Percentiles rank a stretch among this genome's conserved stretches.
Conservation (phyloP, 2,113 vertebrate genomes). For the Cynocephalus volans region DNA sequence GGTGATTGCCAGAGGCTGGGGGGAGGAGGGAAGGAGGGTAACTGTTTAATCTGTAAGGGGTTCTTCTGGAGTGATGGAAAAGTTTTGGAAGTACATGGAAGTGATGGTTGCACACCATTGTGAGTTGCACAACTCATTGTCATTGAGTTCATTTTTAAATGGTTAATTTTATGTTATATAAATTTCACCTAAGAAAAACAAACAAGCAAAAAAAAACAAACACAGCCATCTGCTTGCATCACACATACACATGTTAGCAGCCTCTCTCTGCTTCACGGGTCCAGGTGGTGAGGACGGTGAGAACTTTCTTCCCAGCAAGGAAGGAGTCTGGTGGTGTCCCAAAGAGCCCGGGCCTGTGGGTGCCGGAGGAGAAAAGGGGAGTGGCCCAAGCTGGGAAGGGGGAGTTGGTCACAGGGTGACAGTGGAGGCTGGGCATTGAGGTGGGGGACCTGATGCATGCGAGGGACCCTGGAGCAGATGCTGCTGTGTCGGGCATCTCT, state of each 20-base stretch:
- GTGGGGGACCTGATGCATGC: background rate
- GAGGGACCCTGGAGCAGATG: background rate
- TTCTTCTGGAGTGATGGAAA: background rate
- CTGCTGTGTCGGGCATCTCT: background rate
- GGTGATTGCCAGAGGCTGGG: background rate
- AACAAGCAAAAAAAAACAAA: background rate
- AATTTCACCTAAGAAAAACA: background rate
- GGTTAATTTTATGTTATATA: background rate
- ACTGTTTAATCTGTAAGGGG: background rate
- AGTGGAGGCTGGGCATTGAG: background rate
- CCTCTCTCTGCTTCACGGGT: background rate
- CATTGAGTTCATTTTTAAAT: background rate
- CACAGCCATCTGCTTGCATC: background rate
- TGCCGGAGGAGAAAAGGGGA: no score
- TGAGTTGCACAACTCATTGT: background rate
- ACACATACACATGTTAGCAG: background rate
- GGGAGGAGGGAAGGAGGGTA: background rate
- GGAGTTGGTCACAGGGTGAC: background rate
- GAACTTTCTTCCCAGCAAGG: background rate
- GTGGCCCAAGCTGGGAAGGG: rapidly evolving
- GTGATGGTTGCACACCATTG: background rate
- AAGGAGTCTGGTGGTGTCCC: rapidly evolving
- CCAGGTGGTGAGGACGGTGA: rapidly evolving
- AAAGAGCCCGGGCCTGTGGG: no score
- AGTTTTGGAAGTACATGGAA: background rate